Conservation (phyloP, 2,888 invertebrate genomes). For the Lycaena phlaeas region DNA sequence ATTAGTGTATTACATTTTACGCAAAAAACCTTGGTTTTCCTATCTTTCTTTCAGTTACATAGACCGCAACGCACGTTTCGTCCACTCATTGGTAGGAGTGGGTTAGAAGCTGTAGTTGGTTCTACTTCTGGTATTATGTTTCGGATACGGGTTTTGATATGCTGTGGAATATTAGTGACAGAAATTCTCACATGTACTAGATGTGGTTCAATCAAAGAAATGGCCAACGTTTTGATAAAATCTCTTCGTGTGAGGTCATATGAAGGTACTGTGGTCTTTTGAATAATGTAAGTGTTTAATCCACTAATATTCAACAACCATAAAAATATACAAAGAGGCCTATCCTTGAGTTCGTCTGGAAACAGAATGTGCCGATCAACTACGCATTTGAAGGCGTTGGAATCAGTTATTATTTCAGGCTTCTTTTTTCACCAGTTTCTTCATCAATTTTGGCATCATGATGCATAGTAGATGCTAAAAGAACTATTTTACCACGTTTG, state of each 20-base stretch:
- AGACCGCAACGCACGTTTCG: slow-evolving; percentile 7
- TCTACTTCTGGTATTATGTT: slow-evolving; percentile 8
- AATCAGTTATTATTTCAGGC: slow-evolving; percentile 14
- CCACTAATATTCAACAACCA: too few relatives aligned
- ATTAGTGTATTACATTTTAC: slow-evolving; percentile 3
- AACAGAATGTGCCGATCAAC: too few relatives aligned
- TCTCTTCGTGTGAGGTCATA: too few relatives aligned
- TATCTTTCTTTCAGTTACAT: neutral
- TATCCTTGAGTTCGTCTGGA: too few relatives aligned
- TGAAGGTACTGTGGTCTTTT: too few relatives aligned
- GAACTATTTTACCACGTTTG: slow-evolving; percentile 15
- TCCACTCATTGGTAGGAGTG: neutral
- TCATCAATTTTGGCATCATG: slow-evolving; percentile 15
- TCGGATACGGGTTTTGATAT: slow-evolving; percentile 12
- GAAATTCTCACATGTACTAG: slow-evolving; percentile 12
- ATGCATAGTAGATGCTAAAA: slow-evolving; percentile 14
- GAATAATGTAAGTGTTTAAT: too few relatives aligned
- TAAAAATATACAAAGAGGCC: too few relatives aligned
- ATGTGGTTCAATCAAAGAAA: slow-evolving; percentile 13
- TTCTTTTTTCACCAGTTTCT: slow-evolving; percentile 13
- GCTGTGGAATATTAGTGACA: slow-evolving; percentile 10
- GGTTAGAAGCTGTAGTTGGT: slow-evolving; percentile 1
- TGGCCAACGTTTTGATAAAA: neutral
- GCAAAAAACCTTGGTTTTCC: slow-evolving; percentile 6
- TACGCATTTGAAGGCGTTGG: slow-evolving; percentile 1